Evolutionary conservation across 2,113 vertebrate genomes (phyloP).

Genomic region (Pseudonaja textilis): DNA sequence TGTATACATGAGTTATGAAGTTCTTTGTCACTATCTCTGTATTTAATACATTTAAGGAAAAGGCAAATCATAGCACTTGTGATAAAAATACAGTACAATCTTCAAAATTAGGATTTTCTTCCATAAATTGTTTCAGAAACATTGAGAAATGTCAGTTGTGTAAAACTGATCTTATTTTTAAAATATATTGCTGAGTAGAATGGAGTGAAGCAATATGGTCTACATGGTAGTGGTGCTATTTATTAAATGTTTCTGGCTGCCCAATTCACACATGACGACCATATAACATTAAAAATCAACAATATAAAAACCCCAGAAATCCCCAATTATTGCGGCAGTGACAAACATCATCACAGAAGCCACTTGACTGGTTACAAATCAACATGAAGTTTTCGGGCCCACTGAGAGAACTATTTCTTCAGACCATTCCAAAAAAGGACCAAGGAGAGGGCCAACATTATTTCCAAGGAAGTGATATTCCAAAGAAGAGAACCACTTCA

Average conservation of each 20-base stretch:
- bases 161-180: not conserved
- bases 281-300: not conserved
- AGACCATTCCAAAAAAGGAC: not conserved
- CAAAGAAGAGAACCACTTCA: no score
- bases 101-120: not conserved
- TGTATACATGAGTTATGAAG: not conserved
- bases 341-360: not conserved
- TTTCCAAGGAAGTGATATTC: not conserved
- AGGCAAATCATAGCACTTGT: conserved; percentile 1
- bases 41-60: conserved; percentile 30
- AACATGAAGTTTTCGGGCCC: not conserved
- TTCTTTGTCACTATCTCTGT: not conserved
- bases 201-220: not conserved
- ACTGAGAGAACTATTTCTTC: not conserved
- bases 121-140: not conserved
- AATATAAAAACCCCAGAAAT: not conserved
- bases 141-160: not conserved
- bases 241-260: no score
- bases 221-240: not conserved
- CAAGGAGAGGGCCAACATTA: not conserved
- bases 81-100: not conserved
- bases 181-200: not conserved
- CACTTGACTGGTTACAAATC: not conserved
- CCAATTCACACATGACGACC: not conserved
- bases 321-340: not conserved